phyloP scores from a whole-genome alignment of 2,888 invertebrate genomes.

The Epinotia ramella region DNA sequence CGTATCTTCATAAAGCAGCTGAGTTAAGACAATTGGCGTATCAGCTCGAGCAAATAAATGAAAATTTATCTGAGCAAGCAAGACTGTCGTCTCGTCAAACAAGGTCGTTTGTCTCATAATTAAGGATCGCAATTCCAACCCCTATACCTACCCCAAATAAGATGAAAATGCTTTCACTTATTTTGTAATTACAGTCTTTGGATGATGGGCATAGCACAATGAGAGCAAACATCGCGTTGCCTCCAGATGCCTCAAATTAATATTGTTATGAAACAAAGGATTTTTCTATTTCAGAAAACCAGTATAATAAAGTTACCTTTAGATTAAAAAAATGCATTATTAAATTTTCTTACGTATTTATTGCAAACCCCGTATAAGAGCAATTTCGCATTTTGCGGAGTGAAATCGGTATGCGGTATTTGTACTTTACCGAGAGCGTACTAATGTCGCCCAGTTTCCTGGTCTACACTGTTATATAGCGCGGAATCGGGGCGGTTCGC shows the following conservation, averaged over 20 bases:
- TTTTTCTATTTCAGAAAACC: constrained; percentile 24
- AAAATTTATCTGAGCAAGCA: constrained; percentile 29
- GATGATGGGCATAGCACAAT: not conserved
- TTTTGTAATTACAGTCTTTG: constrained; percentile 8
- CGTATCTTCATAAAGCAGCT: constrained; percentile 33
- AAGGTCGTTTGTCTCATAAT: not conserved
- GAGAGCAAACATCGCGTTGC: constrained; percentile 19
- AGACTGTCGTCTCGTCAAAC: constrained; percentile 6
- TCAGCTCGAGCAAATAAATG: constrained; percentile 35
- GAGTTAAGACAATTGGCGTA: constrained; percentile 32
- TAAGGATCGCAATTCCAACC: not conserved
- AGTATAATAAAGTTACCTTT: not conserved
- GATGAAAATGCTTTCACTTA: not conserved
- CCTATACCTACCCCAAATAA: not conserved
- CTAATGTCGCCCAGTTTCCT: too few species aligned
- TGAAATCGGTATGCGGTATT: too few species aligned
- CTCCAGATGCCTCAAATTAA: constrained; percentile 27
- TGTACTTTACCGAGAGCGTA: too few species aligned
- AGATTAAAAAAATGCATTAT: not conserved
- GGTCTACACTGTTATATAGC: too few species aligned
- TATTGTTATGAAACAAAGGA: constrained; percentile 28
- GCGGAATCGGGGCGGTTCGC: too few species aligned
- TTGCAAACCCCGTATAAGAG: too few species aligned
- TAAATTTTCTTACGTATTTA: too few species aligned
- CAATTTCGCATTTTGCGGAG: too few species aligned